A percentile compares a stretch with the other conserved stretches of the same genome.
phyloP scores from a whole-genome alignment of 2,797 vertebrate genomes.

The Megaceryle alcyon region DNA sequence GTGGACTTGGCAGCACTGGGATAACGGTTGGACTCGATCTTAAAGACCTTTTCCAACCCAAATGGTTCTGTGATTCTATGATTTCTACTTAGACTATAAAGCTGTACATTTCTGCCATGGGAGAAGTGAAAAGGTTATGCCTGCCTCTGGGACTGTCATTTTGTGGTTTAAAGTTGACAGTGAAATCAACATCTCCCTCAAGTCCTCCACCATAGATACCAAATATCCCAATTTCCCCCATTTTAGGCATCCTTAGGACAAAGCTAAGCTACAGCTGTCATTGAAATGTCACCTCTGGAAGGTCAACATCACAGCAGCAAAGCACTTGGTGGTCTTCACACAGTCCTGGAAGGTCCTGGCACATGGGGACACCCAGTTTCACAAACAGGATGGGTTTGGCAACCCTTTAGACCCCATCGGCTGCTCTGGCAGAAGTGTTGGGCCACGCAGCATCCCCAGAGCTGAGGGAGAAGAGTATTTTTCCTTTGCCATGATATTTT shows the following conservation, averaged over 20 bases:
- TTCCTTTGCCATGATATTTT: neutral
- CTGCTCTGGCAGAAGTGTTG: neutral
- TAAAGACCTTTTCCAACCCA: neutral
- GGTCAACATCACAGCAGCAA: neutral
- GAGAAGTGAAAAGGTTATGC: neutral
- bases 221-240: neutral
- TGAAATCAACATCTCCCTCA: neutral
- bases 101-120: neutral
- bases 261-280: neutral
- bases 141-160: neutral
- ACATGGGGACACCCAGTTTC: neutral
- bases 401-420: neutral
- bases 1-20: neutral
- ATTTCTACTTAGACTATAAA: neutral
- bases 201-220: neutral
- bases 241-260: neutral
- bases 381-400: neutral
- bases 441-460: neutral
- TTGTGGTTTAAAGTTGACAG: neutral
- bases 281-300: neutral
- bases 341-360: neutral
- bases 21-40: neutral
- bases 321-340: accelerated
- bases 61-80: neutral
- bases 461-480: neutral